Base-by-base conservation (phyloP, 2,113 vertebrate genomes). In the Pantherophis guttatus region DNA sequence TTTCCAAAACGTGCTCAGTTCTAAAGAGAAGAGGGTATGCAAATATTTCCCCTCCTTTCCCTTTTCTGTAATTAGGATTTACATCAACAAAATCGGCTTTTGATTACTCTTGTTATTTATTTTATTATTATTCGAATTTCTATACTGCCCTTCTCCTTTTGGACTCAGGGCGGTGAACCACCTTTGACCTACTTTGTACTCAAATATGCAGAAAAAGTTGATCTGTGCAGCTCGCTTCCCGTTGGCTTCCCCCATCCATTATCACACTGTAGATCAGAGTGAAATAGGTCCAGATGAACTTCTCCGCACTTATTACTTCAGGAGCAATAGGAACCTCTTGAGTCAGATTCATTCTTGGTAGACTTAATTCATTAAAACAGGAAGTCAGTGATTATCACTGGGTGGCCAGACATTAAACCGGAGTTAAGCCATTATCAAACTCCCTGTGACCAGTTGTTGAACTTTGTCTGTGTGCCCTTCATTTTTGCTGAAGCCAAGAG, bases 391-490 rank as follows among this genome's bases (percentile, higher is more conserved):
- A 19, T 62, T 88, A 81, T 29, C 86, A 3, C 62, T 54, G 89
- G 86, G 89, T 88, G 62, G 85, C 23, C 59, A 29, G 91, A 87
- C 85, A 94, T 92, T 88, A 90, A 90, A 88, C 58, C 1, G n/a
- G 93, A 90, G 59, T 59, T 50, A 81, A 85, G 58, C 55, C 90
- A 94, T 94, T 94, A 92, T 57, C 54, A 5, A n/a, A 75, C 33
- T 62, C 86, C 91, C 54, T 19, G 89, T 91, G n/a, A 58, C 44
- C 33, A 88, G 21, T 94, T 53, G 81, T 9, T 88, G 89, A 53
- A 91, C 62, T 92, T 92, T 58, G 88, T 53, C 53, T 54, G 3
- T 90, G 57, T 70, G 87, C 29, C 88, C 88, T 92, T 92, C 91
- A 88, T 92, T 90, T 90, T 81, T 33, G 70, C 88, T 86, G 75